These are phyloP conservation scores for Ciconia maguari DNA, from an alignment of 2,113 vertebrate species.

Conservation along the genomic window DNA sequence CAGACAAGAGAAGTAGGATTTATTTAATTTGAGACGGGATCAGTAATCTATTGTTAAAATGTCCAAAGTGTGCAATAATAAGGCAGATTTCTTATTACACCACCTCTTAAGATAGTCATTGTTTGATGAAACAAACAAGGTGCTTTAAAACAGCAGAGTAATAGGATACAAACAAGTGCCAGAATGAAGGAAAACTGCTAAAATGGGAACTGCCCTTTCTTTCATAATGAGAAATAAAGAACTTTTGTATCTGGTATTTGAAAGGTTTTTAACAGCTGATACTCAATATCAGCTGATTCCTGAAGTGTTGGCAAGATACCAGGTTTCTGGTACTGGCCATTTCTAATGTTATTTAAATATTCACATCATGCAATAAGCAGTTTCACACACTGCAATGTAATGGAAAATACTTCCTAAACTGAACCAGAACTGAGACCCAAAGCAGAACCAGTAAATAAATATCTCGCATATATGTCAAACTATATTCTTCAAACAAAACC, in stretches of 20 bases:
- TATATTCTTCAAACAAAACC: constrained; percentile 78
- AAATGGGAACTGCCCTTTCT: constrained; percentile 57
- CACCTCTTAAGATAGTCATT: constrained; percentile 55
- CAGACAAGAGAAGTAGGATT: constrained; percentile 43
- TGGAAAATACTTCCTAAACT: constrained; percentile 63
- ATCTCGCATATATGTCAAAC: constrained; percentile 73
- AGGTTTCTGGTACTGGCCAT: constrained; percentile 53
- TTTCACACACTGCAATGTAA: constrained; percentile 65
- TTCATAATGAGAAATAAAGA: constrained; percentile 62
- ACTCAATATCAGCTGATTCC: constrained; percentile 57
- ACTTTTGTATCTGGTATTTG: constrained; percentile 45
- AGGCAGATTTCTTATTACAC: constrained; percentile 65
- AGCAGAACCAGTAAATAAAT: constrained; percentile 75
- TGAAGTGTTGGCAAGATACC: constrained; percentile 59
- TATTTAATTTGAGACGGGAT: constrained; percentile 45
- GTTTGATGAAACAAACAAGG: constrained; percentile 68
- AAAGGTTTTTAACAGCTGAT: constrained; percentile 56
- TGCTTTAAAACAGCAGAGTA: constrained; percentile 65
- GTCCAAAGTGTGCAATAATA: constrained; percentile 62
- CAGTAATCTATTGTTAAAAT: constrained; percentile 46
- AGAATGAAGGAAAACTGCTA: constrained; percentile 36
- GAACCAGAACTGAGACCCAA: constrained; percentile 66
- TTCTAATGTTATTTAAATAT: constrained; percentile 68
- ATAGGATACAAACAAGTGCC: constrained; percentile 61
- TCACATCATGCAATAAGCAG: constrained; percentile 63